These are phyloP conservation scores for Aporrectodea caliginosa DNA, from an alignment of 1,140 invertebrate genomes.

Conservation along the genomic window DNA sequence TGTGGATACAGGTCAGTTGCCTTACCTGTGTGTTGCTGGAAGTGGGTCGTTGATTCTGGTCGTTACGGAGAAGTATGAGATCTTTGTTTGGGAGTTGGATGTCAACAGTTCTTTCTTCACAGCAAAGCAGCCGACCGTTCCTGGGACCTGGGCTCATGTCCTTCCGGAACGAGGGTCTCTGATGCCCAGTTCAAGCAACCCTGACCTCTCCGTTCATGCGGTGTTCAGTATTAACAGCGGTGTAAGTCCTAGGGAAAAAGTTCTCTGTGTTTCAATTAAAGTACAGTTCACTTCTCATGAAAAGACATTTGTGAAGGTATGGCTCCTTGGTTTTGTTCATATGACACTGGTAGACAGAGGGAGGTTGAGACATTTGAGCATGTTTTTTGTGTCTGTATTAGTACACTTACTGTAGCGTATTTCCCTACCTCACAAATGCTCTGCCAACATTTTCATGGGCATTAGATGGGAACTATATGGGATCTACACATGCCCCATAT, in stretches of 20 bases:
- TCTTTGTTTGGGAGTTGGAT: constrained; percentile 48
- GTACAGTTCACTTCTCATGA: no score
- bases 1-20: neutral
- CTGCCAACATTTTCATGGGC: no score
- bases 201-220: constrained; percentile 40
- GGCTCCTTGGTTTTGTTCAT: no score
- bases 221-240: constrained; percentile 42
- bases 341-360: no score
- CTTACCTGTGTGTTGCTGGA: constrained; percentile 40
- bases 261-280: no score
- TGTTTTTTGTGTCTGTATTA: no score
- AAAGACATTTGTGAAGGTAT: no score
- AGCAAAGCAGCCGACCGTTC: constrained; percentile 37
- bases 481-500: no score
- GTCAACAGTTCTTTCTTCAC: constrained; percentile 35
- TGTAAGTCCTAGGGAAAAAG: constrained; percentile 40
- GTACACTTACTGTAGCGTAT: no score
- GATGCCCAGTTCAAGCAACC: constrained; percentile 37
- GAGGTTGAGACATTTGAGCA: no score
- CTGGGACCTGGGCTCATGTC: constrained; percentile 46
- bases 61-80: constrained; percentile 35
- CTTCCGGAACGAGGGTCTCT: constrained; percentile 38
- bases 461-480: no score
- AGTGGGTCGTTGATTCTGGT: constrained; percentile 45
- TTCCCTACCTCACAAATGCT: no score